Base-by-base conservation (phyloP, 2,888 invertebrate species). In the Campoletis raptor region DNA sequence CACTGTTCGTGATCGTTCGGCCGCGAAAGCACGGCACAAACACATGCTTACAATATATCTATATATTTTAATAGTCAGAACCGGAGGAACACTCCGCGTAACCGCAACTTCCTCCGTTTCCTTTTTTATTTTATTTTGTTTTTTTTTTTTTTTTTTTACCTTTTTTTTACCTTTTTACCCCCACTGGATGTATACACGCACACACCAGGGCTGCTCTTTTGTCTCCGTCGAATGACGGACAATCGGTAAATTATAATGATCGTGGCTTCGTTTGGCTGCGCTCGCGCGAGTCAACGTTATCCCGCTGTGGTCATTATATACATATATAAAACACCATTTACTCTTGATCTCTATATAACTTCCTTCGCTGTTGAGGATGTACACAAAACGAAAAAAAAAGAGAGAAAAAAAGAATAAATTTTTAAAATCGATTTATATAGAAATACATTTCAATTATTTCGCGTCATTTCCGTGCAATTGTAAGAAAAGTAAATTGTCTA, bases 91-190 rank as follows among this genome's bases (percentile, higher is more conserved):
- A 78, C 81, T 85, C 88, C 81, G 85, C 91, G 90, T 90, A 91
- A 92, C 92, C 91, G 87, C 91, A 91, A 92, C 92, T 92, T 92
- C 92, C 92, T 91, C 89, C 85, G 83, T 83, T 87, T 88, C 86
- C 89, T 54, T 88, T 89, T 88, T 89, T 83, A 87, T 88, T 88
- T 84, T 90, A 89, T 87, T 85, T 90, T 89, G 84, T 73, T 88
- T 64, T 86, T 69, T 54, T 88, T 89, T 88, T 88, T 83, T 64
- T 86, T 69, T 54, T 88, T 89, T 88, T 88, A 81, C 89, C 83
- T 73, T 88, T 64, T 86, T 69, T 84, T 89, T 88, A 73, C 86
- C 74, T 86, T 87, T 87, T 89, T 81, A 78, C 83, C 76, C 83
- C 84, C 81, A 81, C 70, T 42, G 57, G 57, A 52, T 24, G 48